Evolutionary conservation across 2,113 vertebrate species (phyloP), one percentile per base, ranked within the genome.

Genomic region (Oreochromis spilurus): DNA sequence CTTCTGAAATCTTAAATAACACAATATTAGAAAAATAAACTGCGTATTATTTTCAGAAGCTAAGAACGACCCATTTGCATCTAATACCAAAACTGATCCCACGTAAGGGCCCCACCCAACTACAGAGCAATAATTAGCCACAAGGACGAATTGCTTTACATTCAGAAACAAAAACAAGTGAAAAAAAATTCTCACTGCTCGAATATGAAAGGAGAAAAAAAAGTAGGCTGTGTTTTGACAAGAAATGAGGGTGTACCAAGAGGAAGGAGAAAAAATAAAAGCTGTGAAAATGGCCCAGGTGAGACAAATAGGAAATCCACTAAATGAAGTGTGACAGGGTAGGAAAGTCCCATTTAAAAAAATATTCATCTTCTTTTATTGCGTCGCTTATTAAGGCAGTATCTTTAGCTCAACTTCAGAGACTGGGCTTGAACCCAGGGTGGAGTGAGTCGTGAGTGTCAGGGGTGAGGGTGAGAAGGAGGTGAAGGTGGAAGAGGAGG

Each of bases 221-320:
- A 29, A 48, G 0, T 2, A 29, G 43, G 43, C 16, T 31, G 70
- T 50, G 2, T 11, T 50, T 50, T 12, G 0, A 65, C 0, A 50
- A 7, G 43, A 50, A 75, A 29, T 29, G 40, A 48, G 40, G 24
- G 21, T 72, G 29, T 17, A 72, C 38, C 40, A 7, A 29, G 2
- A 48, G 43, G 70, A 50, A 50, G 16, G 14, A 45, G 21, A 4
- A 16, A 45, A 43, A 24, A 43, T 0, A 24, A 72, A 45, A 45
- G 67, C 67, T 45, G 38, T 45, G 21, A 29, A 48, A 48, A 75
- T 48, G 43, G 16, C 70, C 24, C 40, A 1, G 24, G 2, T 0
- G 4, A 48, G 24, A 75, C 21, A 26, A 75, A 75, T 2, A 48
- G 14, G 24, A 75, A 75, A 75, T 26, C 67, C 67, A 48, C 40